A percentile compares a stretch with the other conserved stretches of the same genome.
Conservation (phyloP, 2,888 invertebrate species). For the Busseola fusca region DNA sequence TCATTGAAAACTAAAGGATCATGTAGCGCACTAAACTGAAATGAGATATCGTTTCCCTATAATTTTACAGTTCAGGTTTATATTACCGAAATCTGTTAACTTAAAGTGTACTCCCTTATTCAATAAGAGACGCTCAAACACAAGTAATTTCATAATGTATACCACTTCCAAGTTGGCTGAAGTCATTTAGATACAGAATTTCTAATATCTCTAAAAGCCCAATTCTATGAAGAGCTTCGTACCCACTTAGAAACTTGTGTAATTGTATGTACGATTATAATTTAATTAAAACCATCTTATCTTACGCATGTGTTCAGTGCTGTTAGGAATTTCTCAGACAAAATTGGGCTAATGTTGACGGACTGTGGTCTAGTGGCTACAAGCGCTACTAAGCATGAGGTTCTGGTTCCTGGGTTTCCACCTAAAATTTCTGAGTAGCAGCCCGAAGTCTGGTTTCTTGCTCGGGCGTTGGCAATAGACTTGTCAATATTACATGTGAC, state of each 20-base stretch:
- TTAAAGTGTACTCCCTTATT: neutral
- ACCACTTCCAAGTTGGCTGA: slow-evolving; percentile 37
- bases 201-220: slow-evolving; percentile 40
- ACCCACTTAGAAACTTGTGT: slow-evolving; percentile 47
- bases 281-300: slow-evolving; percentile 24
- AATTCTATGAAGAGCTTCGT: slow-evolving; percentile 34
- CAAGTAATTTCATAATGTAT: slow-evolving; percentile 35
- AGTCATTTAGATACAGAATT: slow-evolving; percentile 21
- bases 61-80: neutral
- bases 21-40: neutral
- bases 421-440: neutral
- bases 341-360: neutral
- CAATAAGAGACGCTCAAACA: slow-evolving; percentile 10
- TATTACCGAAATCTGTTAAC: neutral
- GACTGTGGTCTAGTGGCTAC: neutral
- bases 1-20: neutral
- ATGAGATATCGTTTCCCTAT: neutral
- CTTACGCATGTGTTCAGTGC: slow-evolving; percentile 3
- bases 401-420: neutral
- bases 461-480: too few relatives aligned
- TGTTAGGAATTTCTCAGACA: too few relatives aligned
- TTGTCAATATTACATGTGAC: too few relatives aligned
- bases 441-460: neutral
- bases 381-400: neutral
- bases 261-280: slow-evolving; percentile 22